Evolutionary conservation across 2,888 invertebrate species (phyloP), one percentile per base, ranked within the genome.

Genomic region (Diachrysia chrysitis): DNA sequence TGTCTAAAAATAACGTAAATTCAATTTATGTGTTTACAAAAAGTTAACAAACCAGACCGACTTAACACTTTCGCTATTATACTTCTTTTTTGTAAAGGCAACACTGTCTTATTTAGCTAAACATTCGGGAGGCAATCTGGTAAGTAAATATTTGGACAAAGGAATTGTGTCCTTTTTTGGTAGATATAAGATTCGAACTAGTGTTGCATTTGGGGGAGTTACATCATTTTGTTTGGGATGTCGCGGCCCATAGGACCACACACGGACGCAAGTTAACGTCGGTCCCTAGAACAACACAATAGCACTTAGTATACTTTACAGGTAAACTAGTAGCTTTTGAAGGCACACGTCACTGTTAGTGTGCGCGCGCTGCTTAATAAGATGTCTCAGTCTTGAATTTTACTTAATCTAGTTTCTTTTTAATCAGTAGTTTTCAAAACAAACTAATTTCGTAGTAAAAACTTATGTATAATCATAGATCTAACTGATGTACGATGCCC

Each of bases 261-360:
- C 95, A 95, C 95, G 92, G 88, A 85, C 87, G 87, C 87, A 85
- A 92, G 92, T 93, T 93, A 93, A 91, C 90, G 92, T 89, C 82
- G 91, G 89, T 86, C 91, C 91, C 87, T 92, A 92, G 92, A 93
- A 95, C 92, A 94, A 95, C 94, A 94, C 88, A 89, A 90, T 90
- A 90, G 88, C 93, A 93, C 92, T 94, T 93, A 93, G 92, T 93
- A 91, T 91, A 93, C 89, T 94, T 93, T 88, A 88, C 94, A 93
- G 93, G 93, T 94, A 93, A 90, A 93, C 92, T 91, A 91, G 93
- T 91, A 93, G 90, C 91, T 87, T 88, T 82, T 85, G 85, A 83
- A 85, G 86, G 85, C 86, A 87, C 87, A 90, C 88, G 88, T 89
- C 87, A 86, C 76, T 78, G 66, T 86, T 89, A 83, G 88, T 87